These are phyloP conservation scores for Beris morrisii DNA, from an alignment of 2,888 invertebrate genomes.

Conservation along the genomic window DNA sequence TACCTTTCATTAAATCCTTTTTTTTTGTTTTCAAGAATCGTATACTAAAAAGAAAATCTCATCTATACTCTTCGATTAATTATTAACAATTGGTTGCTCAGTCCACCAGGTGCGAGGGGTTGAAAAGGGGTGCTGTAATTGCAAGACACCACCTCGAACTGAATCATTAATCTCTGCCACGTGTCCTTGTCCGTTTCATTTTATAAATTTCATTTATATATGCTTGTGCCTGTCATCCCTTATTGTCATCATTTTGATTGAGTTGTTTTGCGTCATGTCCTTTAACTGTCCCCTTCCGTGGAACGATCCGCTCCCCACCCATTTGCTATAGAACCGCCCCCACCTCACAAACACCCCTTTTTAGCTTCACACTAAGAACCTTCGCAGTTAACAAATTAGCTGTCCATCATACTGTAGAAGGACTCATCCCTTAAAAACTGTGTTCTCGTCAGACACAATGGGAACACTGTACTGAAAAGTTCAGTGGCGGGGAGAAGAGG, in stretches of 20 bases:
- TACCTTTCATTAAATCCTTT: too few species aligned
- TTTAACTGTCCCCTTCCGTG: neutral
- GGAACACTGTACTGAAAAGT: neutral
- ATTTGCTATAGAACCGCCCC: too few species aligned
- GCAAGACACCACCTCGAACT: neutral
- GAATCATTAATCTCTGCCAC: constrained; percentile 28
- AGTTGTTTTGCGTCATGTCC: constrained; percentile 9
- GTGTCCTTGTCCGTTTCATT: constrained; percentile 12
- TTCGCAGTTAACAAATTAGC: constrained; percentile 21
- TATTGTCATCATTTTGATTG: constrained; percentile 20
- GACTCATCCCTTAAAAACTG: neutral
- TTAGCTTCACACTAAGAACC: too few species aligned
- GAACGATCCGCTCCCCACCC: too few species aligned
- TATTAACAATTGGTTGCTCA: too few species aligned
- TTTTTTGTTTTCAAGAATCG: too few species aligned
- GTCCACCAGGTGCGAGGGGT: too few species aligned
- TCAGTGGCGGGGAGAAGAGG: neutral
- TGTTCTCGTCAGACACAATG: neutral
- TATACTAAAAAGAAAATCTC: too few species aligned
- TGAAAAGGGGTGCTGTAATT: too few species aligned
- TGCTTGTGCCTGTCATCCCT: neutral
- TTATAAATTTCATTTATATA: constrained; percentile 27
- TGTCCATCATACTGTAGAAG: constrained; percentile 5
- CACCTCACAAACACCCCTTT: too few species aligned
- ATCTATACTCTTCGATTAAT: too few species aligned